These are phyloP conservation scores for Steromphala cineraria DNA, from an alignment of 2,888 invertebrate species.

Conservation along the genomic window DNA sequence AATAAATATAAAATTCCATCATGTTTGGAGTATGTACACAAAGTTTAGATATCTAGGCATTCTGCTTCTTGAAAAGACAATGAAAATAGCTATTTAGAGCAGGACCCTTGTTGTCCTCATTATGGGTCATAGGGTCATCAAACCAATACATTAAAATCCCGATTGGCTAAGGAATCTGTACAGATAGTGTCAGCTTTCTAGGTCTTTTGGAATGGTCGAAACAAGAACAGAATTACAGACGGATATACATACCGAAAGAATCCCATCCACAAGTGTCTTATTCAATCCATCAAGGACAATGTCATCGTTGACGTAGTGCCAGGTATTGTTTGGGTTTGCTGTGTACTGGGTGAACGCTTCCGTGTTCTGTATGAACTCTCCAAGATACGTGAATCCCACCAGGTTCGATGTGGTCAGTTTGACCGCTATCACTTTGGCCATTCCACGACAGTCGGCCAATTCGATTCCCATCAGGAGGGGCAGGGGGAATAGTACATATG, in stretches of 20 bases:
- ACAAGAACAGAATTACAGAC: too few species aligned
- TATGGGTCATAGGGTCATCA: too few species aligned
- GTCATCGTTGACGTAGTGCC: constrained; percentile 1
- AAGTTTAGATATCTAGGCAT: too few species aligned
- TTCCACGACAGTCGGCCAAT: not conserved
- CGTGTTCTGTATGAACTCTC: not conserved
- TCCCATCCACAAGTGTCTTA: not conserved
- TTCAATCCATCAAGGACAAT: not conserved
- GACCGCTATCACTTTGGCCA: constrained; percentile 3
- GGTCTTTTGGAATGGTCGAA: too few species aligned
- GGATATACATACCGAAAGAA: constrained; percentile 1
- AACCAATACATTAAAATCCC: too few species aligned
- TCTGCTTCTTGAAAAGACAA: too few species aligned
- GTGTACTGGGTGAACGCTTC: not conserved
- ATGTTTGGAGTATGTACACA: too few species aligned
- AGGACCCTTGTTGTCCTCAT: too few species aligned
- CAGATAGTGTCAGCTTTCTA: too few species aligned
- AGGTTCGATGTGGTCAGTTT: not conserved
- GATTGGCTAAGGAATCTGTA: too few species aligned
- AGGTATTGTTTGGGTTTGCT: not conserved
- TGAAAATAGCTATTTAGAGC: too few species aligned
- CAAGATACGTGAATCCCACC: not conserved
- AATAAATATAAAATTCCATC: too few species aligned
- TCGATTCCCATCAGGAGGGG: constrained; percentile 9
- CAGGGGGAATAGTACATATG: not conserved